Base-by-base conservation (phyloP, 2,888 invertebrate species). In the Furcula furcula region DNA sequence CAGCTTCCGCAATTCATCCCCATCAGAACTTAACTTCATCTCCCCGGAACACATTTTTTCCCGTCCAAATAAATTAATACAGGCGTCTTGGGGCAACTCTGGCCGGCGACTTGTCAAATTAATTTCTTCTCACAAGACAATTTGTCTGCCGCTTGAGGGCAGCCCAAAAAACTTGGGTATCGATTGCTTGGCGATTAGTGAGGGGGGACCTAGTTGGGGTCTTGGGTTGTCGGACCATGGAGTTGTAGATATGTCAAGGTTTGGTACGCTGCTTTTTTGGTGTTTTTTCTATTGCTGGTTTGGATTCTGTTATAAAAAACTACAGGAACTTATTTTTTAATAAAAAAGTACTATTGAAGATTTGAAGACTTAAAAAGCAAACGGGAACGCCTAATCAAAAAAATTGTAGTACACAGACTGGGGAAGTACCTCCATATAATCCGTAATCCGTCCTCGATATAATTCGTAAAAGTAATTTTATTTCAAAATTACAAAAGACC, bases 101-200 rank as follows among this genome's bases (percentile, higher is more conserved):
- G 73, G 54, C 55, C 54, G 65, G 63, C 64, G 66, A 81, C 82
- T 85, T 85, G 87, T 87, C 88, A 88, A 88, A 88, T 88, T 88
- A 88, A 88, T 88, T 87, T 86, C 78, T 81, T 76, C 82, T 80
- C 72, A 77, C 76, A 80, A 85, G 84, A 85, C 87, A 78, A 88
- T 87, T 87, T 86, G 87, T 87, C 85, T 82, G 73, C 52, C 62
- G 75, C 69, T 66, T 59, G 65, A 62, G 76, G 78, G 72, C 55
- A 59, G 55, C 58, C 68, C 79, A 86, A 87, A 88, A 88, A 81
- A 69, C 77, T 68, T 61, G 56, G 50, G 68, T 72, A 78, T 85
- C 81, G 85, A 83, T 83, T 75, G 81, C 68, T 64, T 39, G 65
- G 58, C 80, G 75, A 85, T 85, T 81, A 80, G 76, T 80, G 59